These are phyloP conservation scores for Gorsachius goisagi DNA, from an alignment of 2,113 vertebrate genomes.

Conservation along the genomic window DNA sequence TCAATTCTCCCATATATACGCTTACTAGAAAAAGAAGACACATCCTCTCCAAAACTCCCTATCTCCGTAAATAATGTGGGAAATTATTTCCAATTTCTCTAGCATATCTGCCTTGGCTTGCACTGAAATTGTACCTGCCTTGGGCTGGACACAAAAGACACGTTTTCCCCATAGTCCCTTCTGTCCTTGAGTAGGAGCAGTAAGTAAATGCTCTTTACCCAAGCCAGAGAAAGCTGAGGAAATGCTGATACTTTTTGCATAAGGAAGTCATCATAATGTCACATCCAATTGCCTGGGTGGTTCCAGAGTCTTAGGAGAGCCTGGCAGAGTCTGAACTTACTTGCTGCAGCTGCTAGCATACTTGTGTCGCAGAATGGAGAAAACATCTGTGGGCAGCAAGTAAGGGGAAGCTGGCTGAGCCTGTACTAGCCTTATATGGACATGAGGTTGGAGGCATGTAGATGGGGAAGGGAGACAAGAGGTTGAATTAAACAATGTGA, in stretches of 20 bases:
- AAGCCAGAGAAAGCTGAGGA: background rate
- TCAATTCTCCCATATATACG: background rate
- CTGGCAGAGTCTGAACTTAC: background rate
- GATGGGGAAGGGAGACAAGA: background rate
- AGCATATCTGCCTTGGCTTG: no score
- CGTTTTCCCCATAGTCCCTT: background rate
- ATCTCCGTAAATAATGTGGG: background rate
- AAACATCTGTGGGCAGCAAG: background rate
- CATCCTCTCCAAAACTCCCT: background rate
- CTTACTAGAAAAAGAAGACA: background rate
- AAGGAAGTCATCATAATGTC: background rate
- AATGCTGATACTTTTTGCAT: background rate
- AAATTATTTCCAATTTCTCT: background rate
- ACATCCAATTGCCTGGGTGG: background rate
- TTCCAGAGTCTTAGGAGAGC: background rate
- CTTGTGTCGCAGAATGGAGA: background rate
- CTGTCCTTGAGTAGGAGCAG: background rate
- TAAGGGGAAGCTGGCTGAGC: background rate
- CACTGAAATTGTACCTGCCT: background rate
- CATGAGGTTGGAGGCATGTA: fast-evolving
- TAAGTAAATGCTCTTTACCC: background rate
- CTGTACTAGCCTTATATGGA: background rate
- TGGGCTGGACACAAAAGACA: background rate
- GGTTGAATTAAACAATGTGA: background rate
- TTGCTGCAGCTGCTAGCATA: background rate